Evolutionary conservation across 2,797 vertebrate species (phyloP).

Genomic region (Chromis chromis): DNA sequence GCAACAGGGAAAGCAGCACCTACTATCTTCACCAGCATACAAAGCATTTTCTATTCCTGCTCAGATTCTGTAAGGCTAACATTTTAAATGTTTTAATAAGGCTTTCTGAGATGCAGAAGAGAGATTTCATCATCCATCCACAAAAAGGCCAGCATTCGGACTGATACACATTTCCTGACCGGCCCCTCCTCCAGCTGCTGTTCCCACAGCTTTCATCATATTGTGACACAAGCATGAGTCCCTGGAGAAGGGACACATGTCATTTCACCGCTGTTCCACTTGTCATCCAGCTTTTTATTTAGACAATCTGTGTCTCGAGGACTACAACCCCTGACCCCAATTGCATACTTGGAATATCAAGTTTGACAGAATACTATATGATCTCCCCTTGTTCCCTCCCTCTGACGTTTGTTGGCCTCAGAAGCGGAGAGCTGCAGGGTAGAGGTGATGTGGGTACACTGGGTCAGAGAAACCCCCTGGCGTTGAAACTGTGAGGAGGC

Average conservation of each 20-base stretch:
- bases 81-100: constrained; percentile 48
- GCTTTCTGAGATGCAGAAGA: constrained; percentile 41
- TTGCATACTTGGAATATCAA: constrained; percentile 40
- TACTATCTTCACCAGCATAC: constrained; percentile 31
- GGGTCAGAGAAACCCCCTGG: constrained; percentile 51
- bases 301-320: constrained; percentile 36
- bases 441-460: constrained; percentile 52
- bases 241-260: constrained; percentile 35
- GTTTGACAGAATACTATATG: constrained; percentile 44
- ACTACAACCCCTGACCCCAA: constrained; percentile 28
- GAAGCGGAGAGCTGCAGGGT: constrained; percentile 29
- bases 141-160: constrained; percentile 18
- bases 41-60: constrained; percentile 26
- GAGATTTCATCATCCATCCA: constrained; percentile 60
- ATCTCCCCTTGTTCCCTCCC: constrained; percentile 1
- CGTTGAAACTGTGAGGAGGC: constrained; percentile 65
- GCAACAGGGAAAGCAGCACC: constrained; percentile 2
- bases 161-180: constrained; percentile 28
- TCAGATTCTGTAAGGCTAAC: constrained; percentile 26
- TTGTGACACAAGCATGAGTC: constrained; percentile 54
- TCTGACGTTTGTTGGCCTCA: constrained; percentile 25
- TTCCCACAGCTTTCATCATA: constrained; percentile 43
- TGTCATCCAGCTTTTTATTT: constrained; percentile 49
- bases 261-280: constrained; percentile 39
- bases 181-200: constrained; percentile 13